Base-by-base conservation (phyloP, 1,140 invertebrate genomes). In the Telenomus remus region DNA sequence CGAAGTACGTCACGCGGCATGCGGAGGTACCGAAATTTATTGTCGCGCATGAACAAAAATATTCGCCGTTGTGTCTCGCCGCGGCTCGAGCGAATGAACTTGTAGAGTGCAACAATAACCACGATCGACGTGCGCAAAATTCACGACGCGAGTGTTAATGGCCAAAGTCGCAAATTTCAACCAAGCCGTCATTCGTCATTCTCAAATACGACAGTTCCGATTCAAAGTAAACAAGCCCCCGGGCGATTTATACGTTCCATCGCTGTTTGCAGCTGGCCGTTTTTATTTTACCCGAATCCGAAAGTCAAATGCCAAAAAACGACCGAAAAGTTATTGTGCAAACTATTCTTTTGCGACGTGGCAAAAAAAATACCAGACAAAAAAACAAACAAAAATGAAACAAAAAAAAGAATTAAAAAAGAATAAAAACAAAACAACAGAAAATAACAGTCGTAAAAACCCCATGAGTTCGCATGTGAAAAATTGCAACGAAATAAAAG, bases 1-100 rank as follows among this genome's bases (percentile, higher is more conserved):
- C 83, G 83, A 85, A 85, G 82, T 84, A 82, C 77, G 79, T 85
- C 83, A 84, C 46, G 53, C 66, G 77, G 42, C 79, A 70, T 46
- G 64, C 72, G 74, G 77, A 80, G 76, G 68, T 83, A 80, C 80
- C 78, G 69, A 80, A n/a, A 85, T 86, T 86, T 85, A 86, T 82
- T 73, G 79, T 76, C 76, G 59, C 63, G 46, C 49, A 47, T 35
- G 60, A 56, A 79, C 73, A 84, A 85, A 85, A 84, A 83, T 84
- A 82, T 82, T 83, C n/a, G n/a, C 79, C 76, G 78, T 79, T 77
- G 79, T 65, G 73, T 80, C 78, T 79, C 61, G 73, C 61, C 19
- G 65, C 60, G 19, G 2, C n/a, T n/a, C 70, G 78, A 82, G 79
- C 79, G 80, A 80, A 84, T 81, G 79, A 74, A 84, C 76, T 72